These are phyloP conservation scores for Telmatherina bonti DNA, from an alignment of 2,797 vertebrate species.

Conservation along the genomic window DNA sequence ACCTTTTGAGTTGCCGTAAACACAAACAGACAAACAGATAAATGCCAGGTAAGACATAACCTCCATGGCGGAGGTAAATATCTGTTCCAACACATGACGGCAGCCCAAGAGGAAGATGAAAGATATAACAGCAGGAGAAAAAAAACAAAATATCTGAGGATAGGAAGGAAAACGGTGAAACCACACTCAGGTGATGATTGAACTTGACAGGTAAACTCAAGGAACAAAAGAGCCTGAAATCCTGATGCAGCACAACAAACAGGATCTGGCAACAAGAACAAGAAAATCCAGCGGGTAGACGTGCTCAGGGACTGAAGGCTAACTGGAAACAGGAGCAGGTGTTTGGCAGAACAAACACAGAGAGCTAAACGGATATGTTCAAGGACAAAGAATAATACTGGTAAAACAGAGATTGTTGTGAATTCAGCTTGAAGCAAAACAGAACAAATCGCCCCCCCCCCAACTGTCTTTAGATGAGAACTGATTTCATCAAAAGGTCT, in stretches of 20 bases:
- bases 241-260: background rate
- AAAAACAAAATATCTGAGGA: background rate
- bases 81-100: background rate
- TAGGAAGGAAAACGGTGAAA: background rate
- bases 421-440: background rate
- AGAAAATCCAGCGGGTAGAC: background rate
- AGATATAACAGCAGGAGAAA: background rate
- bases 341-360: background rate
- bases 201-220: constrained; percentile 1
- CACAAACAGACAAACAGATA: too few relatives aligned
- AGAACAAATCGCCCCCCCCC: background rate
- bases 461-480: background rate
- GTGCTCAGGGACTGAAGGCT: background rate
- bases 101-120: background rate
- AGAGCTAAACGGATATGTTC: background rate
- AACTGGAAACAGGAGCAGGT: constrained; percentile 1
- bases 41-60: too few relatives aligned
- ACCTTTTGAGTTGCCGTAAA: too few relatives aligned
- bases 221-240: background rate
- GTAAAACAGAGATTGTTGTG: background rate
- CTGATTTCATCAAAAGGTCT: background rate
- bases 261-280: background rate
- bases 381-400: background rate
- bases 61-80: too few relatives aligned
- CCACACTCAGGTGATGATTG: background rate